Percentiles rank a stretch among this genome's conserved stretches.
These are phyloP conservation scores for Exocentrus adspersus DNA, from an alignment of 2,888 invertebrate species.

Conservation along the genomic window DNA sequence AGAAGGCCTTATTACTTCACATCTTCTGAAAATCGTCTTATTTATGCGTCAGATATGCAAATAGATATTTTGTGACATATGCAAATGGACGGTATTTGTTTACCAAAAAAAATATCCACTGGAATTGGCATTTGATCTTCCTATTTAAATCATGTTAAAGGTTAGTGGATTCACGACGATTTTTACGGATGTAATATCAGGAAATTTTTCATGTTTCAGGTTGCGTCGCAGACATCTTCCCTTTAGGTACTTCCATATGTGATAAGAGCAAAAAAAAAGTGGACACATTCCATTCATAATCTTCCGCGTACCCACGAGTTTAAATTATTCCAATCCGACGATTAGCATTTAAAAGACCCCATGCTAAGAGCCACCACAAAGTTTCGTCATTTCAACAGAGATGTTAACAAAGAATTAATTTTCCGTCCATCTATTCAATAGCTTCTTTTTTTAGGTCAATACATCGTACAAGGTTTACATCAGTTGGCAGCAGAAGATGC, in stretches of 20 bases:
- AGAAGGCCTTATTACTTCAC: constrained; percentile 16
- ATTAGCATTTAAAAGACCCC: background rate
- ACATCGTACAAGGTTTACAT: background rate
- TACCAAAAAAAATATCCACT: constrained; percentile 1
- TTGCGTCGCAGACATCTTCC: no score
- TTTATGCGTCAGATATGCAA: constrained; percentile 11
- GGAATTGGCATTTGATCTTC: constrained; percentile 3
- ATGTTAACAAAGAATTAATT: constrained; percentile 3
- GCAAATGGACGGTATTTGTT: constrained; percentile 5
- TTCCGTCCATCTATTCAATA: background rate
- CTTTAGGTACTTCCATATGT: background rate
- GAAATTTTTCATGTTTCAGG: no score
- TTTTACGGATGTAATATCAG: no score
- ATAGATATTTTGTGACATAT: background rate
- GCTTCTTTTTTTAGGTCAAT: constrained; percentile 10
- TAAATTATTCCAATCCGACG: background rate
- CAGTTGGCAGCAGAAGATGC: no score
- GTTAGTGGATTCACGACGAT: background rate
- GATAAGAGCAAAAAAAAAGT: background rate
- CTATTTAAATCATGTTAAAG: constrained; percentile 1
- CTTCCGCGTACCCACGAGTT: background rate
- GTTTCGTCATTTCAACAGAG: background rate
- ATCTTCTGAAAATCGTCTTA: constrained; percentile 9
- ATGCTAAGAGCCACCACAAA: background rate
- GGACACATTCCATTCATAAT: background rate